A percentile compares a stretch with the other conserved stretches of the same genome.
Conservation (phyloP, 2,113 vertebrate genomes). For the Marcusenius ussheri region DNA sequence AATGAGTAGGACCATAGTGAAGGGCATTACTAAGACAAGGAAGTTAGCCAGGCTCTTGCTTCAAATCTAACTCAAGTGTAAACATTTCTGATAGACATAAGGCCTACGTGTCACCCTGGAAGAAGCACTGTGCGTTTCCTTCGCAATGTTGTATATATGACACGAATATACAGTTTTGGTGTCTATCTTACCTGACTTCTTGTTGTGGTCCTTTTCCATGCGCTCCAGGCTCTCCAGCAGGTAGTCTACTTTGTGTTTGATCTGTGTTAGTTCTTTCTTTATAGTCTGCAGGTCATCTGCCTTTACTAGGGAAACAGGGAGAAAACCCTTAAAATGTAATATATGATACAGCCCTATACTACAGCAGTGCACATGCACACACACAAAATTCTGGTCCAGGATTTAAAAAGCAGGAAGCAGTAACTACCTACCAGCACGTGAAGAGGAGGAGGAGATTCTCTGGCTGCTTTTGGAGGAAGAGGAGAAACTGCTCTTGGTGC, state of each 20-base stretch:
- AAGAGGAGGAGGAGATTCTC: slow-evolving; percentile 52
- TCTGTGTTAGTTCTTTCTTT: slow-evolving; percentile 79
- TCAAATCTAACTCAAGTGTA: background rate
- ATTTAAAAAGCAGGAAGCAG: background rate
- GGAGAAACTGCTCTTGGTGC: slow-evolving; percentile 77
- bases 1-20: background rate
- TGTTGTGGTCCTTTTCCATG: slow-evolving; percentile 78
- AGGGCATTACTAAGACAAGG: background rate
- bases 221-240: slow-evolving; percentile 72
- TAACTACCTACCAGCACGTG: background rate
- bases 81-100: background rate
- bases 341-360: background rate
- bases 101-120: background rate
- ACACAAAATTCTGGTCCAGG: background rate
- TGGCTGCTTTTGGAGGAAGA: slow-evolving; percentile 74
- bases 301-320: slow-evolving; percentile 59
- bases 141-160: background rate
- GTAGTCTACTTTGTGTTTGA: slow-evolving; percentile 84
- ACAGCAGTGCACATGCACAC: background rate
- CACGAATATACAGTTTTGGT: background rate
- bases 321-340: background rate
- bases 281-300: slow-evolving; percentile 76
- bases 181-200: slow-evolving; percentile 52
- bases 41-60: background rate
- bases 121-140: background rate